Conservation (phyloP, 2,113 vertebrate genomes). For the Scortum barcoo region DNA sequence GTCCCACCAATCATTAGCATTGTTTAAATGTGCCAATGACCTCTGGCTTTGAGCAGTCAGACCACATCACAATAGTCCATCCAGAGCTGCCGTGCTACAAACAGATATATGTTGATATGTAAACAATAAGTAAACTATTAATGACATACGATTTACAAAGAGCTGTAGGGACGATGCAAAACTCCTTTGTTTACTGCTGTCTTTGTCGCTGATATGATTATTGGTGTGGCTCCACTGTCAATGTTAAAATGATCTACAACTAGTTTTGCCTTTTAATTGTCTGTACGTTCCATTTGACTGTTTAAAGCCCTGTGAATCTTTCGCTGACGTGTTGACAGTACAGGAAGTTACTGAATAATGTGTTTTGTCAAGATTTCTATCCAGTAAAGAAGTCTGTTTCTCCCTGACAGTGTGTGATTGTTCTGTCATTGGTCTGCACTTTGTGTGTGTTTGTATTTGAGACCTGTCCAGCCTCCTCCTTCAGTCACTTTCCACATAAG, state of each 20-base stretch:
- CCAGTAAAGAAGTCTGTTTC: constrained; percentile 57
- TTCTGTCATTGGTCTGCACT: neutral
- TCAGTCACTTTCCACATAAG: too few relatives aligned
- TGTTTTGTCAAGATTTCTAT: constrained; percentile 30
- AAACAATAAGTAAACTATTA: constrained; percentile 35
- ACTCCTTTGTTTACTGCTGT: constrained; percentile 24
- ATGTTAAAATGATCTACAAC: constrained; percentile 13
- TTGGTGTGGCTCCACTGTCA: neutral
- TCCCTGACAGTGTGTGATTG: constrained; percentile 4
- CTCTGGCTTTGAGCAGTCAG: constrained; percentile 3
- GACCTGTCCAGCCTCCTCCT: too few relatives aligned
- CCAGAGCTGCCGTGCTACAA: neutral
- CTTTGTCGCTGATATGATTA: neutral
- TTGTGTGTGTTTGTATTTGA: neutral
- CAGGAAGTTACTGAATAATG: constrained; percentile 41
- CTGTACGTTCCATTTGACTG: constrained; percentile 22
- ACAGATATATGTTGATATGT: constrained; percentile 23
- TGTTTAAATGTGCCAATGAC: constrained; percentile 10
- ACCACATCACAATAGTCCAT: constrained; percentile 20
- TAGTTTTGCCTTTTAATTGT: constrained; percentile 17
- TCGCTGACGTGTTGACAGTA: constrained; percentile 25
- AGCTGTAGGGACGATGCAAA: constrained; percentile 16
- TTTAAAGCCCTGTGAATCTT: constrained; percentile 32
- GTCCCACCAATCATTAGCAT: neutral
- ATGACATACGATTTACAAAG: constrained; percentile 11